Base-by-base conservation (phyloP, 2,797 vertebrate species). In the Octomys mimax region DNA sequence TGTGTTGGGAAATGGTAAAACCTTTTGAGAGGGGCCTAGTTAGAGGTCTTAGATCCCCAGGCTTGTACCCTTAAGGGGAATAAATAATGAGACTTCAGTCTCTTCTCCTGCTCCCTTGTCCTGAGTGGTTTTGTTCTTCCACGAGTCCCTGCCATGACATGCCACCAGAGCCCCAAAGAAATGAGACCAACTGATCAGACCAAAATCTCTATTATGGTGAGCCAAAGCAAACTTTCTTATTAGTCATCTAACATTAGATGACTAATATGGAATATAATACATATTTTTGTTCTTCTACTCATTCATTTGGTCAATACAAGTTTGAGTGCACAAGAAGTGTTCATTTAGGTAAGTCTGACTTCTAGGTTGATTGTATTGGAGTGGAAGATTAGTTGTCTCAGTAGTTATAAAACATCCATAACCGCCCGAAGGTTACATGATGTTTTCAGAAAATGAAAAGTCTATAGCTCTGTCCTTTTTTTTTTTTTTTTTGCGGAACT, bases 301-400 rank as follows among this genome's bases (percentile, higher is more conserved):
- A 81, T 85, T 80, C 16, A 64, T 93, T 61, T 31, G 42, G 46
- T 91, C 33, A 92, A 73, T 61, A 81, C 49, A 92, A 71, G 78
- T 73, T 84, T 79, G 54, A 89, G 19, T 90, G 31, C 70, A 4
- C n/a, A 86, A 77, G 26, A 92, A 31, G n/a, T 49, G 90, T n/a
- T 90, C 42, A 28, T 88, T 96, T 73, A 73, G 70, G 82, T 89
- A 75, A 89, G 64, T 66, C 57, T 36, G 8, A 89, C 36, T 92
- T 92, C 52, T 84, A 92, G 42, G 36, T 36, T 54, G 8, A 61
- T 87, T 10, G 42, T 92, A 7, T 16, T 46, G 24, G 18, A 61
- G n/a, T 21, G 33, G 9, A 73, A 52, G 39, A 21, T 87, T 81
- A 86, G 79, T 78, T 77, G 0, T 92, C 42, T 70, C 70, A 90